Conservation (phyloP, 1,140 invertebrate genomes). For the Micrasema minimum region DNA sequence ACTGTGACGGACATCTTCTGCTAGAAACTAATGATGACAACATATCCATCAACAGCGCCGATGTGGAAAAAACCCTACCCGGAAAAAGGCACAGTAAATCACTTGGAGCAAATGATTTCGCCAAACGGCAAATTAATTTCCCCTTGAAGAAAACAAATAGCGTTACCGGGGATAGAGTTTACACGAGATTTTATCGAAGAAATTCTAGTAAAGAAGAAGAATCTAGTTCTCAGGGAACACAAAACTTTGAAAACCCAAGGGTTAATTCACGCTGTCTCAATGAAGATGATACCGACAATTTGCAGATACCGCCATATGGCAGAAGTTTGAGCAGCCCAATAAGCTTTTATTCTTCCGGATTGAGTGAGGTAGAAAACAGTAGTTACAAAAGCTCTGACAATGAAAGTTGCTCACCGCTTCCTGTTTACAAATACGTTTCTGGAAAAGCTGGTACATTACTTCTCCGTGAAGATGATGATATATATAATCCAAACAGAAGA, state of each 20-base stretch:
- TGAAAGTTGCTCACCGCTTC: slow-evolving; percentile 58
- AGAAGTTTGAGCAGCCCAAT: slow-evolving; percentile 40
- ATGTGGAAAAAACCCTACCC: slow-evolving; percentile 47
- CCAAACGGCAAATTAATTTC: slow-evolving; percentile 53
- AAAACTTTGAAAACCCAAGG: slow-evolving; percentile 23
- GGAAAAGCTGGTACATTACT: slow-evolving; percentile 51
- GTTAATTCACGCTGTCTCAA: slow-evolving; percentile 6
- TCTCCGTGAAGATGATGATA: slow-evolving; percentile 32
- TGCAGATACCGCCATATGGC: slow-evolving; percentile 38
- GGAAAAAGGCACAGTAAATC: slow-evolving; percentile 55
- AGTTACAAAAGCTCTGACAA: slow-evolving; percentile 68
- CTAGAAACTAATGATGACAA: slow-evolving; percentile 67
- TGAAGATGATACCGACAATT: slow-evolving; percentile 4
- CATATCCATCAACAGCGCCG: slow-evolving; percentile 63
- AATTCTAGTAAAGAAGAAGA: slow-evolving; percentile 30
- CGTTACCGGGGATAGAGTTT: slow-evolving; percentile 62
- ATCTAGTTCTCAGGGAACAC: not conserved
- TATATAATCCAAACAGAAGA: slow-evolving; percentile 35
- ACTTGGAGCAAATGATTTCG: slow-evolving; percentile 58
- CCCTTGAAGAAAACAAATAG: slow-evolving; percentile 62
- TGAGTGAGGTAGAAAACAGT: slow-evolving; percentile 58
- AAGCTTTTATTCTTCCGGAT: slow-evolving; percentile 40
- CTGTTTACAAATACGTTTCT: slow-evolving; percentile 42
- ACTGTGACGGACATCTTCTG: slow-evolving; percentile 65
- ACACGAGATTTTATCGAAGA: slow-evolving; percentile 60